Conservation (phyloP, 2,113 vertebrate genomes). For the Aspiorhynchus laticeps region DNA sequence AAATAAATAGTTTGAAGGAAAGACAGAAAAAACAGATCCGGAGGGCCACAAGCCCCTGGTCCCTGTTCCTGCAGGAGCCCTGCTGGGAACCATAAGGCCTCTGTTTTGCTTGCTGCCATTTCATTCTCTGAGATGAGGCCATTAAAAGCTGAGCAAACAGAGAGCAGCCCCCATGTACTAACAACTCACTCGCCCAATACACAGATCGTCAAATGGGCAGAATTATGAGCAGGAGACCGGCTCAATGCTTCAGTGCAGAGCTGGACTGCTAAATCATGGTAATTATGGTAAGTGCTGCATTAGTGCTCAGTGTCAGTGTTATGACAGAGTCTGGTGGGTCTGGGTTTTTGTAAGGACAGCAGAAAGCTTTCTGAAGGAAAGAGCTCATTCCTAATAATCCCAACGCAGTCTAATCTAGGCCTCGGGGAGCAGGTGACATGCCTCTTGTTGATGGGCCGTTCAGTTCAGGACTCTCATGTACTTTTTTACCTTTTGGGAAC, state of each 20-base stretch:
- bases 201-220: conserved; percentile 61
- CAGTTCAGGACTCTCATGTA: conserved; percentile 21
- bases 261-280: conserved; percentile 52
- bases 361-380: not conserved
- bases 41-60: conserved; percentile 29
- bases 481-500: conserved; percentile 55
- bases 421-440: conserved; percentile 5
- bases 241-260: conserved; percentile 64
- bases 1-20: conserved; percentile 33
- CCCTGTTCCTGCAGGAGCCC: conserved; percentile 54
- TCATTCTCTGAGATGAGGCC: conserved; percentile 59
- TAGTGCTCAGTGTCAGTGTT: not conserved
- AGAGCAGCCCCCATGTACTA: conserved; percentile 55
- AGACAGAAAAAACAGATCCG: conserved; percentile 21
- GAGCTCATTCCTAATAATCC: conserved; percentile 12
- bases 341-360: conserved; percentile 3
- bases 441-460: conserved; percentile 41
- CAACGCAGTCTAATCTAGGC: conserved; percentile 4
- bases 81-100: conserved; percentile 72
- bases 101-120: conserved; percentile 70
- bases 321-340: conserved; percentile 9
- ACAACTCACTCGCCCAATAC: conserved; percentile 62
- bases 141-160: conserved; percentile 58
- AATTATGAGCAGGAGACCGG: conserved; percentile 54
- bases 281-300: conserved; percentile 26